phyloP scores from a whole-genome alignment of 1,140 invertebrate species.

The Micrasema minimum region DNA sequence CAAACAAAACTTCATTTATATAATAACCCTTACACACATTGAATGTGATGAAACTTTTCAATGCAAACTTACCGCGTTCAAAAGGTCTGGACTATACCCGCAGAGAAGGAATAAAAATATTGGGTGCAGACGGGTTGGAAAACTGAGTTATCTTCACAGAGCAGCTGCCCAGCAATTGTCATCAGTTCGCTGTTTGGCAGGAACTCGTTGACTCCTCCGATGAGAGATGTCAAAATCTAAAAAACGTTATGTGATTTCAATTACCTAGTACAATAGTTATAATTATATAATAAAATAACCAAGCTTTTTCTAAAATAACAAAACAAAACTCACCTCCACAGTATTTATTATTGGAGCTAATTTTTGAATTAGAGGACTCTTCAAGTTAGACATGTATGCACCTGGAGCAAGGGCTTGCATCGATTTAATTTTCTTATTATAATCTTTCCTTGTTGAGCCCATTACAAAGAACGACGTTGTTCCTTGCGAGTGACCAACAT shows the following conservation, averaged over 20 bases:
- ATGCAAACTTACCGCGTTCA: slow-evolving; percentile 69
- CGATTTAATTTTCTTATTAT: slow-evolving; percentile 69
- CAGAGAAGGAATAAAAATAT: slow-evolving; percentile 69
- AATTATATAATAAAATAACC: too few species aligned
- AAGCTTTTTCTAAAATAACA: too few species aligned
- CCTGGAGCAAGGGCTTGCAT: slow-evolving; percentile 73
- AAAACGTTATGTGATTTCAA: too few species aligned
- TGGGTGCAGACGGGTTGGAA: slow-evolving; percentile 69
- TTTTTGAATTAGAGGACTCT: slow-evolving; percentile 58
- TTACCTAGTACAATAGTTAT: too few species aligned
- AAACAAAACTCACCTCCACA: slow-evolving; percentile 57
- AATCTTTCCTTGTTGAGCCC: slow-evolving; percentile 69
- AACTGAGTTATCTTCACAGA: slow-evolving; percentile 66
- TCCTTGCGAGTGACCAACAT: slow-evolving; percentile 70
- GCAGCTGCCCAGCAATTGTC: slow-evolving; percentile 63
- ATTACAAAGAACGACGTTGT: slow-evolving; percentile 72
- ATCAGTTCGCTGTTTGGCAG: slow-evolving; percentile 66
- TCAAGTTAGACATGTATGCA: slow-evolving; percentile 60
- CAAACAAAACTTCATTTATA: too few species aligned
- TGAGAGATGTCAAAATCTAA: slow-evolving; percentile 41
- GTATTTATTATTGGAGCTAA: slow-evolving; percentile 70
- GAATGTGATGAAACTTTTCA: too few species aligned
- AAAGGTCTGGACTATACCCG: slow-evolving; percentile 67
- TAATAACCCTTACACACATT: too few species aligned
- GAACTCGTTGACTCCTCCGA: slow-evolving; percentile 69